Percentiles rank a stretch among this genome's conserved stretches.
Evolutionary conservation across 2,797 vertebrate genomes (phyloP).

Genomic region (Urosaurus nigricauda): DNA sequence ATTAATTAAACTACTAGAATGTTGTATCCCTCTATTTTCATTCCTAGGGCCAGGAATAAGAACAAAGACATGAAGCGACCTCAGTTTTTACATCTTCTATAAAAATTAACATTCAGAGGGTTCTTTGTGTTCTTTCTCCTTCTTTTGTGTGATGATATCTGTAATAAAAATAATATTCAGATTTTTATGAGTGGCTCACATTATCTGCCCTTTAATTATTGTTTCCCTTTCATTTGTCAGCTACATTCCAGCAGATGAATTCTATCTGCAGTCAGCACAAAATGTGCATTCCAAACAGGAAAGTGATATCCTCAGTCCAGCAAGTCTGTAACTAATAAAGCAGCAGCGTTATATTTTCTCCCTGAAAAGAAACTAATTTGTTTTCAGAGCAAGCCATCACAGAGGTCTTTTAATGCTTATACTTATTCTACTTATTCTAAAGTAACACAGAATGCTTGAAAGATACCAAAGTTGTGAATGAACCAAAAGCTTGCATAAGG

Average conservation of each 20-base stretch:
- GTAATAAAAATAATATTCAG: neutral
- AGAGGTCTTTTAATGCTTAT: neutral
- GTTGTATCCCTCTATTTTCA: no score
- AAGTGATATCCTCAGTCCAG: neutral
- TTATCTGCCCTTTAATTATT: conserved; percentile 28
- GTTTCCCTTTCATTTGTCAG: neutral
- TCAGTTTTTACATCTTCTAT: neutral
- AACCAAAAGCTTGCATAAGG: neutral
- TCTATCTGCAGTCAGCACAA: neutral
- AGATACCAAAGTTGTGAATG: fast-evolving
- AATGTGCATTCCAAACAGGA: conserved; percentile 17
- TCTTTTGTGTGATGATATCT: neutral
- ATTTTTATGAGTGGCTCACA: neutral
- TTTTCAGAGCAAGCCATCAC: conserved; percentile 6
- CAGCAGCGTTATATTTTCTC: neutral
- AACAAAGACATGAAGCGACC: neutral
- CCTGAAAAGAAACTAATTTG: conserved; percentile 26
- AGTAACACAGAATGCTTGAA: neutral
- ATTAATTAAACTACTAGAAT: neutral
- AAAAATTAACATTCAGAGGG: neutral
- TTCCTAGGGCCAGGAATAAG: neutral
- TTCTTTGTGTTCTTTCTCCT: conserved; percentile 11
- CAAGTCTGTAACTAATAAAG: conserved; percentile 22
- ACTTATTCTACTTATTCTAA: neutral
- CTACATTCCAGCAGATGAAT: conserved; percentile 25